Percentiles rank a stretch among this genome's conserved stretches.
phyloP scores from a whole-genome alignment of 2,113 vertebrate species.

The Pavo muticus region DNA sequence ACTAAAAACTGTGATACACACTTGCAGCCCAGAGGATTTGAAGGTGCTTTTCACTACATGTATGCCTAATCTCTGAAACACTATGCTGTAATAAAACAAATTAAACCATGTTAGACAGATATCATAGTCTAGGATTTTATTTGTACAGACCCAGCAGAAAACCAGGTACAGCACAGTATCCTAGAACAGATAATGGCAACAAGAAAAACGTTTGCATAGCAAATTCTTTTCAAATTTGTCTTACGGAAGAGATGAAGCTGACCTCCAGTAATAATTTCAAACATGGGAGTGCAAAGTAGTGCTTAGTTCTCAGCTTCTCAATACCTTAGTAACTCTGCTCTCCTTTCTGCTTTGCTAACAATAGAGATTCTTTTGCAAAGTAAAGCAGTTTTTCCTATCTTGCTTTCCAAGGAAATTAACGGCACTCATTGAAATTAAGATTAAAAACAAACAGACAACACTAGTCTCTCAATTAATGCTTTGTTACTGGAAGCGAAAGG shows the following conservation, averaged over 20 bases:
- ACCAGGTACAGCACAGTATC: neutral
- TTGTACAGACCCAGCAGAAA: constrained; percentile 1
- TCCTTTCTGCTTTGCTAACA: neutral
- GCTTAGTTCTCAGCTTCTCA: neutral
- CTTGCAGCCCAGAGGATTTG: neutral
- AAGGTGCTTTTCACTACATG: neutral
- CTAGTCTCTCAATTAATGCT: constrained; percentile 18
- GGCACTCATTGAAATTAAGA: neutral
- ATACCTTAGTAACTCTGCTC: neutral
- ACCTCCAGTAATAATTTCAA: neutral
- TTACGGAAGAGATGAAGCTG: neutral
- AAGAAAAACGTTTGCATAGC: constrained; percentile 57
- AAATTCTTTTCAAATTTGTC: constrained; percentile 24
- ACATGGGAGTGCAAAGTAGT: constrained; percentile 26
- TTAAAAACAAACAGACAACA: neutral
- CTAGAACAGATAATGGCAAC: constrained; percentile 16
- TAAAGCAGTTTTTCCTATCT: neutral
- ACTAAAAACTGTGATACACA: neutral
- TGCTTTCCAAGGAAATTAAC: neutral
- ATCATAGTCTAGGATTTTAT: constrained; percentile 2
- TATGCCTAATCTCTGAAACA: neutral
- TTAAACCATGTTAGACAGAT: neutral
- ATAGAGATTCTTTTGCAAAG: constrained; percentile 8
- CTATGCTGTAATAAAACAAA: neutral
- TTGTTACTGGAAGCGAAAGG: constrained; percentile 68